Evolutionary conservation across 2,888 invertebrate species (phyloP).

Genomic region (Diaperis boleti): DNA sequence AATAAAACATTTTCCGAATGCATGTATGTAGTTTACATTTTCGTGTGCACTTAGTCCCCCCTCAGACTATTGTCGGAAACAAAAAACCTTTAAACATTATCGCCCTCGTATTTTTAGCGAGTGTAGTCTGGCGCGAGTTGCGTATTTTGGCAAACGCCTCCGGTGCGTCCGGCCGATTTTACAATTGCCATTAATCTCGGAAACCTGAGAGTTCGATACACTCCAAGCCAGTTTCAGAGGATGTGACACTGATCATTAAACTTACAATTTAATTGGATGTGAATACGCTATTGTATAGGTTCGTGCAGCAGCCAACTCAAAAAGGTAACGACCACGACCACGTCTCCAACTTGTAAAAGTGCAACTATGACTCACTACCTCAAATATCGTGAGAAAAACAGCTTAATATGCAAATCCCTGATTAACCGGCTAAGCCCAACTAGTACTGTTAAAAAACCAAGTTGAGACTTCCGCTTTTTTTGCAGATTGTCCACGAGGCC

Average conservation of each 20-base stretch:
- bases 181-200: not conserved
- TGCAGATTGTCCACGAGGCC: constrained; percentile 25
- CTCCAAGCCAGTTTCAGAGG: constrained; percentile 18
- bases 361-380: constrained; percentile 36
- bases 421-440: constrained; percentile 29
- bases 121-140: constrained; percentile 23
- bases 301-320: constrained; percentile 33
- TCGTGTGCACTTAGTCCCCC: too few species aligned
- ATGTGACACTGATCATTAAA: constrained; percentile 35
- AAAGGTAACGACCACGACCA: constrained; percentile 44
- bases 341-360: constrained; percentile 37
- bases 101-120: constrained; percentile 20
- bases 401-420: constrained; percentile 29
- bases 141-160: constrained; percentile 22
- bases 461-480: constrained; percentile 18
- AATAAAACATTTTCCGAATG: too few species aligned
- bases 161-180: constrained; percentile 20
- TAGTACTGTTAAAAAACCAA: not conserved
- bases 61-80: not conserved
- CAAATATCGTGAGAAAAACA: constrained; percentile 39
- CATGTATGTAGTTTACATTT: too few species aligned
- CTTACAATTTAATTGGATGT: constrained; percentile 38
- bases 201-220: constrained; percentile 8
- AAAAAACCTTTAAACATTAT: constrained; percentile 17
- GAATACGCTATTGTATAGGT: constrained; percentile 36